phyloP scores from a whole-genome alignment of 2,113 vertebrate species.

The Monopterus albus region DNA sequence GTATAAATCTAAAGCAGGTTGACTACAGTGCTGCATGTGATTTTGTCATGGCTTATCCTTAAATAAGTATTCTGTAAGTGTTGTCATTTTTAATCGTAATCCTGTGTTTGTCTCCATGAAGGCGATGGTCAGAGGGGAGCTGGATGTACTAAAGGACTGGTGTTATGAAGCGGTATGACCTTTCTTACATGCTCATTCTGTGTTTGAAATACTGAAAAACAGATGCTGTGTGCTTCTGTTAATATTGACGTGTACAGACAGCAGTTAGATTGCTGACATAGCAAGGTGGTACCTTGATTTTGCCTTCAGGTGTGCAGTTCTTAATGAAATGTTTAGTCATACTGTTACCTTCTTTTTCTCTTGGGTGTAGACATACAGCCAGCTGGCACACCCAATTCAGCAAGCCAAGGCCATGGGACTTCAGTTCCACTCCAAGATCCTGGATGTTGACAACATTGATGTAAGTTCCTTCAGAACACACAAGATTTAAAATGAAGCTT shows the following conservation, averaged over 20 bases:
- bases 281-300: background rate
- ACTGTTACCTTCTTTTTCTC: background rate
- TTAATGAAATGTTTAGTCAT: background rate
- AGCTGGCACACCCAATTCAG: conserved; percentile 94
- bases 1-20: background rate
- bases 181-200: background rate
- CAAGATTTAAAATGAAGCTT: background rate
- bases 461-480: conserved; percentile 80
- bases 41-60: background rate
- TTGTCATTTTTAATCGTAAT: background rate
- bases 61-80: background rate
- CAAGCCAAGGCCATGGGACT: conserved; percentile 92
- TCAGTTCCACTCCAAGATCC: conserved; percentile 92
- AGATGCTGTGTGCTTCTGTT: background rate
- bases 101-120: conserved; percentile 60
- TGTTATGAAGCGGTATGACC: conserved; percentile 95
- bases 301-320: background rate
- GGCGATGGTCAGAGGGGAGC: conserved; percentile 94
- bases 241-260: background rate
- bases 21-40: background rate
- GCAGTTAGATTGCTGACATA: background rate
- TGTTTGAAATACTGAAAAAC: background rate
- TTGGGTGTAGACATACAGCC: conserved; percentile 90
- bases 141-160: conserved; percentile 98
- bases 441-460: conserved; percentile 94